Evolutionary conservation across 2,888 invertebrate species (phyloP).

Genomic region (Thera britannica): DNA sequence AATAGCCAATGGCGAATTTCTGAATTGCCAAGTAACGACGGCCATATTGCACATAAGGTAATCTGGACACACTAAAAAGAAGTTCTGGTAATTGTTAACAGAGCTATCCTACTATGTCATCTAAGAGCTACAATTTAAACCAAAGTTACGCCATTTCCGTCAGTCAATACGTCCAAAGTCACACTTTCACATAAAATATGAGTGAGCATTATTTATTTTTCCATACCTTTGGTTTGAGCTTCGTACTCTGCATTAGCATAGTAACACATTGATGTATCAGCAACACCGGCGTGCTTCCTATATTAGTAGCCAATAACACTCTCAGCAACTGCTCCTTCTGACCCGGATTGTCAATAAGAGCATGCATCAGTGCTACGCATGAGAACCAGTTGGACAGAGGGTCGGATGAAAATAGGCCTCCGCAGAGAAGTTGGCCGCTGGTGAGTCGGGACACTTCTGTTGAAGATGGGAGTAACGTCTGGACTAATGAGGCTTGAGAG

Average conservation of each 20-base stretch:
- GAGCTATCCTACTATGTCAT: no score
- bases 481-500: slow-evolving; percentile 94
- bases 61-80: no score
- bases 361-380: slow-evolving; percentile 95
- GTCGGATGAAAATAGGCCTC: slow-evolving; percentile 95
- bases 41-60: no score
- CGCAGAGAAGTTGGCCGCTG: slow-evolving; percentile 95
- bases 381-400: slow-evolving; percentile 98
- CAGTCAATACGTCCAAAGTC: no score
- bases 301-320: slow-evolving; percentile 94
- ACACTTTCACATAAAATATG: no score
- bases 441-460: slow-evolving; percentile 89
- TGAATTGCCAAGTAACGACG: no score
- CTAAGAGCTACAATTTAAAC: no score
- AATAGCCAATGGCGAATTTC: no score
- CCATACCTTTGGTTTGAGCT: slow-evolving; percentile 89
- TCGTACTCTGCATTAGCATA: slow-evolving; percentile 92
- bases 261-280: slow-evolving; percentile 95
- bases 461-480: slow-evolving; percentile 95
- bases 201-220: neutral
- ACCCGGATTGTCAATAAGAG: slow-evolving; percentile 92
- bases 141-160: no score
- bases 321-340: slow-evolving; percentile 96
- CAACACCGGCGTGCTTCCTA: slow-evolving; percentile 93
- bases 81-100: no score